Percentiles rank a stretch among this genome's conserved stretches.
Conservation (phyloP, 2,113 vertebrate genomes). For the Bettongia penicillata region DNA sequence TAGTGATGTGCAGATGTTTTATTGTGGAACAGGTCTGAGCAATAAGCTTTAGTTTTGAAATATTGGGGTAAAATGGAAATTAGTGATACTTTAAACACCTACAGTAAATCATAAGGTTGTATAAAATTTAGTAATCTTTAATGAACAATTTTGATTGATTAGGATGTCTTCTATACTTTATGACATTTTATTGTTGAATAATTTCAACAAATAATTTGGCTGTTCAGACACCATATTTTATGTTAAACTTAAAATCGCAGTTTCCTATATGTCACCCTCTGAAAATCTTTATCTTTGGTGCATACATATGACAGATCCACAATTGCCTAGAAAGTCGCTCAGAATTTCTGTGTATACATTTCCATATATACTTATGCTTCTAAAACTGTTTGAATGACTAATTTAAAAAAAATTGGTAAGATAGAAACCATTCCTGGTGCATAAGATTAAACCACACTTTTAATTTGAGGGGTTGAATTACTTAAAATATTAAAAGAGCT, state of each 20-base stretch:
- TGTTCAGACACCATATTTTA: background rate
- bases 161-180: constrained; percentile 16
- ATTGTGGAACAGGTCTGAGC: background rate
- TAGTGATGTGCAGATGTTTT: constrained; percentile 31
- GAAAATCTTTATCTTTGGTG: background rate
- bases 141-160: constrained; percentile 1
- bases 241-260: constrained; percentile 19
- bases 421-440: no score
- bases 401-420: no score
- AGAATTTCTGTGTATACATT: no score
- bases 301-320: no score
- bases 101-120: background rate
- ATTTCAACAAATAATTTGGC: background rate
- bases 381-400: background rate
- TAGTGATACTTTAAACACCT: constrained; percentile 29
- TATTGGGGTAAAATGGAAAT: background rate
- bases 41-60: constrained; percentile 49
- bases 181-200: constrained; percentile 44
- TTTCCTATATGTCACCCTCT: background rate
- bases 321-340: no score
- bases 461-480: no score
- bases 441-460: no score
- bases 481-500: no score
- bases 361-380: no score
- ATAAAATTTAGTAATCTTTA: constrained; percentile 42